These are phyloP conservation scores for Archocentrus centrarchus DNA, from an alignment of 2,113 vertebrate species.

Conservation along the genomic window DNA sequence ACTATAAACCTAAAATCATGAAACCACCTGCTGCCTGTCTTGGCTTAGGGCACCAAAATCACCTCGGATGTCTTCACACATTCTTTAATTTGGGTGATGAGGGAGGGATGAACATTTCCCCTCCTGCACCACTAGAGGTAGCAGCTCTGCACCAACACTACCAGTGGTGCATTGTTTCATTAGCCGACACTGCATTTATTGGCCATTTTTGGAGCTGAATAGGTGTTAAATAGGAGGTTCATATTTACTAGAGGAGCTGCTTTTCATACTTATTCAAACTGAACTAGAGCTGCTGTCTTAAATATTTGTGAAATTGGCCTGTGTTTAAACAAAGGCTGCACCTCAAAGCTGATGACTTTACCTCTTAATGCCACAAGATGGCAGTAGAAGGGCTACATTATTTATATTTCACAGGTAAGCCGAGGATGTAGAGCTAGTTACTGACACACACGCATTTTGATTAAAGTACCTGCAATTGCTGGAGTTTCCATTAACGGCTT, in stretches of 20 bases:
- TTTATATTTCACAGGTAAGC: constrained; percentile 58
- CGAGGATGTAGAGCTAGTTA: constrained; percentile 8
- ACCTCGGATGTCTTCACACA: constrained; percentile 35
- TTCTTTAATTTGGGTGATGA: constrained; percentile 18
- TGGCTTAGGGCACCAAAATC: constrained; percentile 51
- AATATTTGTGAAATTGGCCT: constrained; percentile 38
- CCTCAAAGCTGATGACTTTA: constrained; percentile 34
- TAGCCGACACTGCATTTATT: constrained; percentile 19
- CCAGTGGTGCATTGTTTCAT: constrained; percentile 28
- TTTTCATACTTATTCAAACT: not conserved
- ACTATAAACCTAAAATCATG: constrained; percentile 30
- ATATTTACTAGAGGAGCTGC: not conserved
- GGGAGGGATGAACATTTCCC: constrained; percentile 8
- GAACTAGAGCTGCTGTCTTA: not conserved
- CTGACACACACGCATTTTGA: not conserved
- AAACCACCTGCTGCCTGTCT: constrained; percentile 45
- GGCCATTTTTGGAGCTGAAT: not conserved
- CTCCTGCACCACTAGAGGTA: constrained; percentile 59
- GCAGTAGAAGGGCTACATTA: constrained; percentile 39
- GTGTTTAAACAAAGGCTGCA: constrained; percentile 61
- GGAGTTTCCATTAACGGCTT: constrained; percentile 35
- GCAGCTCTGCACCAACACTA: constrained; percentile 29
- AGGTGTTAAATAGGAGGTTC: not conserved
- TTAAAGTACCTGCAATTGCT: constrained; percentile 48
- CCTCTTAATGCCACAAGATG: constrained; percentile 63